phyloP scores from a whole-genome alignment of 2,797 vertebrate species.

The Rhinoraja longicauda region DNA sequence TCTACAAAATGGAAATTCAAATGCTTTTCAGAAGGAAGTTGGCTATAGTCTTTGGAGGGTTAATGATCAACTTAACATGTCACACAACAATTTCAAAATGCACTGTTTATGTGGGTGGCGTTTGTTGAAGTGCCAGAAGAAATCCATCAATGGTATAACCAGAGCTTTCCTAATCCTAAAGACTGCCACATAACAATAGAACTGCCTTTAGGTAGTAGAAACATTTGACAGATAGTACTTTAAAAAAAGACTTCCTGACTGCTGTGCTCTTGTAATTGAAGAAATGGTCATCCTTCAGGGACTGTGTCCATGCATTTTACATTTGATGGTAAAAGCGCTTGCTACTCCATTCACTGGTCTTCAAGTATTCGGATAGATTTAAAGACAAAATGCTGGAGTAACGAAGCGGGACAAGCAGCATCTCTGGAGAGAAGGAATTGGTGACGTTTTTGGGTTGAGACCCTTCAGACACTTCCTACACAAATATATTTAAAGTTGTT shows the following conservation, averaged over 20 bases:
- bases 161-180: not conserved
- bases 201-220: not conserved
- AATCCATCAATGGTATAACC: not conserved
- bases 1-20: not conserved
- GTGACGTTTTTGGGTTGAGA: too few relatives aligned
- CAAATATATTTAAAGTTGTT: not conserved
- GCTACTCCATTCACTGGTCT: not conserved
- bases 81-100: not conserved
- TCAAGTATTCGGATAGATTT: not conserved
- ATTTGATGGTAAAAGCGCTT: not conserved
- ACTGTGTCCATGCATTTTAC: not conserved
- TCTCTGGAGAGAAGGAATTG: too few relatives aligned
- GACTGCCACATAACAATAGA: not conserved
- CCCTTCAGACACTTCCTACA: too few relatives aligned
- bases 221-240: not conserved
- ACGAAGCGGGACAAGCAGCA: too few relatives aligned
- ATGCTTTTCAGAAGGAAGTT: not conserved
- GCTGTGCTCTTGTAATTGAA: not conserved
- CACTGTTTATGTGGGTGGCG: not conserved
- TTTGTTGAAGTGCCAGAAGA: slow-evolving; percentile 20
- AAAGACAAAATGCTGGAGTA: not conserved
- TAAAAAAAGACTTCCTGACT: not conserved
- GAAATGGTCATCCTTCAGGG: not conserved
- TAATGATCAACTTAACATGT: not conserved
- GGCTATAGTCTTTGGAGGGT: not conserved